Evolutionary conservation across 1,140 invertebrate species (phyloP), one percentile per base, ranked within the genome.

Genomic region (Zaprionus taronus): DNA sequence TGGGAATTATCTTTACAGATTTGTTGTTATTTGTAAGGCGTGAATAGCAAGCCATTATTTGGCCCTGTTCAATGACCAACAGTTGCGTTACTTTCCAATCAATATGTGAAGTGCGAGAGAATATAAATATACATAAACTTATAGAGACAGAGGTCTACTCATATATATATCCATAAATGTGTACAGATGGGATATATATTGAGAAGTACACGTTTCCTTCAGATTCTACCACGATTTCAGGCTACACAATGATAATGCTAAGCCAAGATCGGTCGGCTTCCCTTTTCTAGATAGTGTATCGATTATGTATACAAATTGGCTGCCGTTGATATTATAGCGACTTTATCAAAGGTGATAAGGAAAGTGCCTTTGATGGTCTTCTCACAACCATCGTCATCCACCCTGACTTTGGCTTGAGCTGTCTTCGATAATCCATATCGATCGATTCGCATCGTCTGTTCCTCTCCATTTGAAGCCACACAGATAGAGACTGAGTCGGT

Each of bases 351-450:
- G 72, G 58, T 75, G 72, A 75, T 75, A 75, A 75, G 60, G 67
- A 75, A 71, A 75, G 72, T 75, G 72, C 72, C 72, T 75, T 75
- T 69, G 67, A 75, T 75, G 72, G 72, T 70, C 67, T 64, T 70
- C 72, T 70, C 58, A 57, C 47, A 64, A 51, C 72, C 72, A 75
- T 75, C 67, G 67, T 70, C 41, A 47, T 47, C 58, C 57, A 74
- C 57, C 62, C 65, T 70, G 72, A 62, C 72, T 63, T 49, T 74
- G 66, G 58, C 58, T 73, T 31, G 41, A 47, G 41, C n/a, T 61
- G 57, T 34, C 60, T 24, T 69, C 57, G 34, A 36, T 41, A 15
- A 34, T 5, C 17, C 53, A 38, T 38, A 41, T 58, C 38, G 56
- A 58, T 55, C 15, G 41, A 47, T 47, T 7, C 41, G 41, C 41